phyloP scores from a whole-genome alignment of 2,797 vertebrate genomes.

The Dermochelys coriacea region DNA sequence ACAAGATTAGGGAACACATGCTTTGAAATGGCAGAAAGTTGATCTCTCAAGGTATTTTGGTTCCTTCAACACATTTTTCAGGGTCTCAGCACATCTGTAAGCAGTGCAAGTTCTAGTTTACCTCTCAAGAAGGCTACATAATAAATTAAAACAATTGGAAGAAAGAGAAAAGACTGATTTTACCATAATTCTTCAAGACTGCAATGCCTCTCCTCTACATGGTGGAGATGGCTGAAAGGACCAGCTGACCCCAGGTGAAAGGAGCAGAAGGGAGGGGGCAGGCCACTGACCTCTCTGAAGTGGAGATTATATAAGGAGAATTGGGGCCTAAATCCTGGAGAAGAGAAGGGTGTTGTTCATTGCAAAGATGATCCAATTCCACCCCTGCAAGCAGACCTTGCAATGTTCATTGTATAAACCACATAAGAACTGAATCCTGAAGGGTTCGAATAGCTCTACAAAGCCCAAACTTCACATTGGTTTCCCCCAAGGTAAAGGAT shows the following conservation, averaged over 20 bases:
- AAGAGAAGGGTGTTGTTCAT: neutral
- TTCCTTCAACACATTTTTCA: conserved; percentile 65
- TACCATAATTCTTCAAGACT: neutral
- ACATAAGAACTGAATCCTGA: neutral
- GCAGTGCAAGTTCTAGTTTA: conserved; percentile 8
- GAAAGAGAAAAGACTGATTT: neutral
- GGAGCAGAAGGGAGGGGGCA: neutral
- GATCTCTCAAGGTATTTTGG: conserved; percentile 62
- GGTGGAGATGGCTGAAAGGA: neutral
- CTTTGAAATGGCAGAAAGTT: conserved; percentile 60
- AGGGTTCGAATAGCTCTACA: neutral
- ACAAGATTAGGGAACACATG: conserved; percentile 53
- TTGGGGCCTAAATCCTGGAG: neutral
- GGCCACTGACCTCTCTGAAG: neutral
- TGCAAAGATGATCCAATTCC: neutral
- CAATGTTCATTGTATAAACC: neutral
- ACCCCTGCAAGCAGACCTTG: neutral
- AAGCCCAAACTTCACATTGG: neutral
- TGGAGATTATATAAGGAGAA: neutral
- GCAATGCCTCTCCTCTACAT: neutral
- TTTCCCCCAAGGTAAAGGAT: neutral
- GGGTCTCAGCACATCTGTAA: conserved; percentile 44
- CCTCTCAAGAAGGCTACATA: neutral
- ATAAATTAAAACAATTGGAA: neutral
- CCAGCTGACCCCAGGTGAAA: accelerated